phyloP scores from a whole-genome alignment of 2,113 vertebrate species.

The Toxotes jaculatrix region DNA sequence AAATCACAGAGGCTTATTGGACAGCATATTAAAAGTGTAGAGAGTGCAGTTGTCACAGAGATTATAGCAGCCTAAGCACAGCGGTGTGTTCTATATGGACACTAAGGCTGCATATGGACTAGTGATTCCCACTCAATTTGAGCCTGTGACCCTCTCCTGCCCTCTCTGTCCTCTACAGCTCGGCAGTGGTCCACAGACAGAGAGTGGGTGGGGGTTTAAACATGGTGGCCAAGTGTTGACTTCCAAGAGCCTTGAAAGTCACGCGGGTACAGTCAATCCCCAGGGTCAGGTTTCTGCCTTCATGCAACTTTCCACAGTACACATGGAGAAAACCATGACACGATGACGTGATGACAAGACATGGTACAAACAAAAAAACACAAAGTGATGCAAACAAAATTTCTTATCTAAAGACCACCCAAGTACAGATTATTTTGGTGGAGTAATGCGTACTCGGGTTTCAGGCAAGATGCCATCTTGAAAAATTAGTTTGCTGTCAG shows the following conservation, averaged over 20 bases:
- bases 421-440: background rate
- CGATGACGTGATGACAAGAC: background rate
- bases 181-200: constrained; percentile 22
- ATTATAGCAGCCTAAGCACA: background rate
- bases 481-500: background rate
- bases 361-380: background rate
- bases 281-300: constrained; percentile 71
- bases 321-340: background rate
- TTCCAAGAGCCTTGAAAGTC: constrained; percentile 60
- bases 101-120: constrained; percentile 22
- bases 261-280: constrained; percentile 52
- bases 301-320: constrained; percentile 54
- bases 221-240: constrained; percentile 50
- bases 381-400: background rate
- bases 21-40: background rate
- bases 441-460: background rate
- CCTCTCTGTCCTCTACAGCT: constrained; percentile 58
- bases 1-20: no score
- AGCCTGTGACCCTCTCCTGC: constrained; percentile 48
- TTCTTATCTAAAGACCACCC: background rate
- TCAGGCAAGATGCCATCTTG: background rate
- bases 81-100: background rate
- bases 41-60: constrained; percentile 16
- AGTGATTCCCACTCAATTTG: constrained; percentile 20
- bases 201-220: constrained; percentile 23